phyloP scores from a whole-genome alignment of 2,888 invertebrate genomes.

The Callyntrura sp. region DNA sequence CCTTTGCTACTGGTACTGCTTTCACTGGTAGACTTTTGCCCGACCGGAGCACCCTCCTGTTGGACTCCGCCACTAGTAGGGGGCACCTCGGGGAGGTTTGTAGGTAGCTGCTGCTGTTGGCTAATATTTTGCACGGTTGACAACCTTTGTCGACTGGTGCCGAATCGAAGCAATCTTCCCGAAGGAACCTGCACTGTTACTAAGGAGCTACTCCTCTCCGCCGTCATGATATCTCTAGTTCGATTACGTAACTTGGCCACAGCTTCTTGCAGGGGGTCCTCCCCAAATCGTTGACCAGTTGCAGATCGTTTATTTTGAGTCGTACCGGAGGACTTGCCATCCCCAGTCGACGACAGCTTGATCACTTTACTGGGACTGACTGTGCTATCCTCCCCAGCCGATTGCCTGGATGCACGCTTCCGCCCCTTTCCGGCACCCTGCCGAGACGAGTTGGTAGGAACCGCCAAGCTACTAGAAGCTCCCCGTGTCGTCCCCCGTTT shows the following conservation, averaged over 20 bases:
- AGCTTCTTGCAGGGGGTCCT: neutral
- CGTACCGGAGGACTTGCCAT: neutral
- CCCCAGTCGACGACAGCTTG: neutral
- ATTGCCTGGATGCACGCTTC: constrained; percentile 23
- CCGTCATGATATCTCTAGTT: neutral
- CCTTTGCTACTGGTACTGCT: neutral
- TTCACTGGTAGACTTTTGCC: neutral
- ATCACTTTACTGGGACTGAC: constrained; percentile 16
- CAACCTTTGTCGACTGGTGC: neutral
- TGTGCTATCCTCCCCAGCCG: neutral
- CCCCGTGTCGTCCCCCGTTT: too few relatives aligned
- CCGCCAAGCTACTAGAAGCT: too few relatives aligned
- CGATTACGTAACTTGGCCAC: neutral
- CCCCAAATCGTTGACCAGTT: neutral
- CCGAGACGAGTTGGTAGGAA: too few relatives aligned
- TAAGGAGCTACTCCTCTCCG: neutral
- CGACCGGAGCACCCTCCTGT: too few relatives aligned
- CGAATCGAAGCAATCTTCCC: too few relatives aligned
- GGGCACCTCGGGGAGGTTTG: neutral
- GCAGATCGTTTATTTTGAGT: neutral
- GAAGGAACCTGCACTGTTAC: too few relatives aligned
- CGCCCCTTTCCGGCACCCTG: neutral
- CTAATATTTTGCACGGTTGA: neutral
- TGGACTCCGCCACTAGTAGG: neutral
- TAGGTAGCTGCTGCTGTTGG: neutral